Percentiles rank a stretch among this genome's conserved stretches.
phyloP scores from a whole-genome alignment of 2,113 vertebrate genomes.

The Eretmochelys imbricata region DNA sequence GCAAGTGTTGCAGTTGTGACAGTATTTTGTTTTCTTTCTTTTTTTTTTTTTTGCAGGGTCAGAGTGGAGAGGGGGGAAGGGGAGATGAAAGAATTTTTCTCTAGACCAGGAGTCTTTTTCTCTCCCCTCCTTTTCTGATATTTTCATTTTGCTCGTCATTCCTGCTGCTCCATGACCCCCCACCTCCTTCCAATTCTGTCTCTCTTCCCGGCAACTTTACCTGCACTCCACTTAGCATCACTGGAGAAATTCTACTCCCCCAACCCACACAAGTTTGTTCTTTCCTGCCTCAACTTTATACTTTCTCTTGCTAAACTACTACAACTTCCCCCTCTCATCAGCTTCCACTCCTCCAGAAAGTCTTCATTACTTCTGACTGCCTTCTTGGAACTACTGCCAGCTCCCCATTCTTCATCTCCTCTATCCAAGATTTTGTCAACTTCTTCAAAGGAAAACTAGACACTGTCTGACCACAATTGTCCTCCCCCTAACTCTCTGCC shows the following conservation, averaged over 20 bases:
- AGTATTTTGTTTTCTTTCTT: not conserved
- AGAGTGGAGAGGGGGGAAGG: not conserved
- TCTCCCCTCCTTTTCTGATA: not conserved
- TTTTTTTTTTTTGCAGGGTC: not conserved
- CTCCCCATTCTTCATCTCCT: not conserved
- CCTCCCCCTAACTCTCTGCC: not conserved
- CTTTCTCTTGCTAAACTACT: not conserved
- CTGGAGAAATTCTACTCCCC: not conserved
- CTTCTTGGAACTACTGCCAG: slow-evolving; percentile 2
- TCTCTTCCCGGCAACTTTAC: not conserved
- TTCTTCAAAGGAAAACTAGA: slow-evolving; percentile 15
- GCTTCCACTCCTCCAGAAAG: not conserved
- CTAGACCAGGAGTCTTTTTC: not conserved
- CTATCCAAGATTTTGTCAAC: not conserved
- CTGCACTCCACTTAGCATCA: not conserved
- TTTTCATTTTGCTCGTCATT: not conserved
- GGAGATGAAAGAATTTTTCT: not conserved
- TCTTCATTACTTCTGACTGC: not conserved
- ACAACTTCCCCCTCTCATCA: not conserved
- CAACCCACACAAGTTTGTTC: not conserved
- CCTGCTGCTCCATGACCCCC: not conserved
- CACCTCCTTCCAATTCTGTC: not conserved
- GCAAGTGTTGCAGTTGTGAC: not conserved
- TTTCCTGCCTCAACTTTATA: not conserved
- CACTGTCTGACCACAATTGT: slow-evolving; percentile 22